These are phyloP conservation scores for Myathropa florea DNA, from an alignment of 2,888 invertebrate species.

Conservation along the genomic window DNA sequence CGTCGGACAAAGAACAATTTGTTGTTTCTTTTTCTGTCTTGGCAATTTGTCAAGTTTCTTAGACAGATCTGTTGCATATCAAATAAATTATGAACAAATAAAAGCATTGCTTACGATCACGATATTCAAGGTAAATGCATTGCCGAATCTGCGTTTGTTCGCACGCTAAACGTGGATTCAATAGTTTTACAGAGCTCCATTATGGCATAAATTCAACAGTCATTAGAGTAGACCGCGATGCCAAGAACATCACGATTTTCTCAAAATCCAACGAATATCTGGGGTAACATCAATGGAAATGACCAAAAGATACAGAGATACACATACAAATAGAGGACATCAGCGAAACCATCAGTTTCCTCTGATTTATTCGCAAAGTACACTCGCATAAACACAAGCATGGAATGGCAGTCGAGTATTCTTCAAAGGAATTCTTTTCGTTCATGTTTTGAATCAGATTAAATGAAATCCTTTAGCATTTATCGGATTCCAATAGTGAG, in stretches of 20 bases:
- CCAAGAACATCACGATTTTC: slow-evolving; percentile 26
- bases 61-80: background rate
- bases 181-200: background rate
- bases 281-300: slow-evolving; percentile 20
- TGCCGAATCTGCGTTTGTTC: background rate
- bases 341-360: background rate
- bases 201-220: slow-evolving; percentile 1
- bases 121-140: background rate
- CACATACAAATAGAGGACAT: background rate
- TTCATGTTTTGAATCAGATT: background rate
- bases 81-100: background rate
- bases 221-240: slow-evolving; percentile 6
- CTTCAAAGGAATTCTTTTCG: background rate
- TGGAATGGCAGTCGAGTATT: background rate
- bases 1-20: background rate
- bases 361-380: background rate
- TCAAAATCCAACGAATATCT: slow-evolving; percentile 10
- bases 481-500: too few species aligned
- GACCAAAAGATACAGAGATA: slow-evolving; percentile 1
- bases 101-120: background rate
- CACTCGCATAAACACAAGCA: background rate
- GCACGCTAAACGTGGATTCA: background rate
- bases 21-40: background rate
- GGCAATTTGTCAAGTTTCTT: background rate
- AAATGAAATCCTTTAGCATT: too few species aligned